Evolutionary conservation across 2,888 invertebrate species (phyloP).

Genomic region (Cartodere bifasciata): DNA sequence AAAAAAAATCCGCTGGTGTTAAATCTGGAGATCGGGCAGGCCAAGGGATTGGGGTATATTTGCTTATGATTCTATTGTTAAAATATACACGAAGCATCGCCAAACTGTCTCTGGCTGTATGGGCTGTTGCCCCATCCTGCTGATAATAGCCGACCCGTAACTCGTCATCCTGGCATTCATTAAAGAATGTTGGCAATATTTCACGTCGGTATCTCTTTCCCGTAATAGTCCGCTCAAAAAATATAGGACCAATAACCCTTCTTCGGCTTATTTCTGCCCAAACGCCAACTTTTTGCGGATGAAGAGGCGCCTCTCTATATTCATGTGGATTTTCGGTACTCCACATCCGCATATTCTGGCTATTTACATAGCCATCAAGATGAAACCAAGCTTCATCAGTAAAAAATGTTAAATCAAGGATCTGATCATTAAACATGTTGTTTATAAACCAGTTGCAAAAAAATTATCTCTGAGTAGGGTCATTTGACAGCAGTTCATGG

Average conservation of each 20-base stretch:
- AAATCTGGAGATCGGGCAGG: background rate
- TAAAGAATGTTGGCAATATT: background rate
- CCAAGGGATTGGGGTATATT: background rate
- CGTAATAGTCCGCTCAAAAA: background rate
- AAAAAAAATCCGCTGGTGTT: background rate
- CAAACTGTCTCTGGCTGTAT: background rate
- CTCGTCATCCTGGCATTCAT: background rate
- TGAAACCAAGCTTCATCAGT: constrained; percentile 1
- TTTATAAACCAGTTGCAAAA: too few relatives aligned
- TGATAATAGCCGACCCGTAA: background rate
- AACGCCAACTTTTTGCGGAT: background rate
- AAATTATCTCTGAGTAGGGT: background rate
- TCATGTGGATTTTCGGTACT: background rate
- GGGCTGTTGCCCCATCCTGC: constrained; percentile 1
- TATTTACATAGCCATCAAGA: constrained; percentile 1
- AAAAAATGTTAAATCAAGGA: background rate
- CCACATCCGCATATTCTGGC: background rate
- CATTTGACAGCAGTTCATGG: background rate
- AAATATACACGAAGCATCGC: constrained; percentile 1
- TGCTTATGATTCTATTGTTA: background rate
- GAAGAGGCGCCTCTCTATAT: background rate
- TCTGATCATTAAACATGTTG: too few relatives aligned
- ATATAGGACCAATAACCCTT: background rate
- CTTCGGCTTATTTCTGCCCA: background rate
- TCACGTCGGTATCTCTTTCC: background rate